Conservation (phyloP, 2,797 vertebrate species). For the Pelochelys cantorii region DNA sequence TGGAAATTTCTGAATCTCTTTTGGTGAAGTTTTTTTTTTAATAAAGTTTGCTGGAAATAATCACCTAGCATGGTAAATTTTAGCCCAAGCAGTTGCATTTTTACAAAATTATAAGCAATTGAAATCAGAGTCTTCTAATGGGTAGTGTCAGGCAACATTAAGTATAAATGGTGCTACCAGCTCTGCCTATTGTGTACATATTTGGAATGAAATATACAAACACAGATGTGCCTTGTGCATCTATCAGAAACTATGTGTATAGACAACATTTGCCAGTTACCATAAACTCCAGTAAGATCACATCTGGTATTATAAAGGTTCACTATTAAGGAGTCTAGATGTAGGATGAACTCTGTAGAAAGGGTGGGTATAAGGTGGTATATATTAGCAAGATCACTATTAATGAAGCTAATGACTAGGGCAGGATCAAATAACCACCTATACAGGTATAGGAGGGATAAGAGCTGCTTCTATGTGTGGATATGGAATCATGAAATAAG, state of each 20-base stretch:
- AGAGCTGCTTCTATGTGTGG: not conserved
- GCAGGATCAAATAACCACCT: not conserved
- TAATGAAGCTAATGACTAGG: not conserved
- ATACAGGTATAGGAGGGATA: not conserved
- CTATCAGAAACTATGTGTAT: not conserved
- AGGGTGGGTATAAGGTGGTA: not conserved
- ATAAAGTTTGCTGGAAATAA: too few species aligned
- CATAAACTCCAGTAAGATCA: not conserved
- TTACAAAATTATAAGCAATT: not conserved
- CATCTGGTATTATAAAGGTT: not conserved
- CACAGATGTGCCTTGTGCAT: not conserved
- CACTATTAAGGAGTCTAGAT: not conserved
- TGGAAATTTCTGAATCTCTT: not conserved
- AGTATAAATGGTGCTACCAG: not conserved
- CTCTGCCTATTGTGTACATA: not conserved
- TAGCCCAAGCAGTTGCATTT: not conserved
- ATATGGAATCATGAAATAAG: not conserved
- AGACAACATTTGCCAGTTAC: not conserved
- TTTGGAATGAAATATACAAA: not conserved
- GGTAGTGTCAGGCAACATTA: not conserved
- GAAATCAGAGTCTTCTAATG: not conserved
- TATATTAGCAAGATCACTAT: not conserved
- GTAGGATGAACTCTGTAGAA: not conserved
- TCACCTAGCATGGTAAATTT: not conserved
- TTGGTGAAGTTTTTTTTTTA: too few species aligned